Conservation (phyloP, 2,113 vertebrate genomes). For the Heterotis niloticus region DNA sequence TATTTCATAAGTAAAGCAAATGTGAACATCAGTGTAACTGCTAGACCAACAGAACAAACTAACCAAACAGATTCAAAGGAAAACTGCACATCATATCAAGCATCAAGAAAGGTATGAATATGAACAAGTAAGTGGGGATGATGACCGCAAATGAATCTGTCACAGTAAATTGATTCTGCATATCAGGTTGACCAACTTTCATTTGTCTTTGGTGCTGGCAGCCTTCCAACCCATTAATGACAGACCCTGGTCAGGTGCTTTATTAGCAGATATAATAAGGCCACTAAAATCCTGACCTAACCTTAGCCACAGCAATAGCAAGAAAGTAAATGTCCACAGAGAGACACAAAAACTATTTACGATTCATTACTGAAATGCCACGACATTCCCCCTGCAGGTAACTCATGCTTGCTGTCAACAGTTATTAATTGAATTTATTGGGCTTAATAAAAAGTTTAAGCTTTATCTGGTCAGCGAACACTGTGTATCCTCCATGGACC, state of each 20-base stretch:
- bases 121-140: conserved; percentile 45
- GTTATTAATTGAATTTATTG: conserved; percentile 45
- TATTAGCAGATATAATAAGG: conserved; percentile 43
- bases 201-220: conserved; percentile 36
- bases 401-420: conserved; percentile 59
- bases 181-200: conserved; percentile 33
- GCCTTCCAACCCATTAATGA: conserved; percentile 32
- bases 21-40: too few relatives aligned
- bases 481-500: background rate
- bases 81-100: conserved; percentile 23
- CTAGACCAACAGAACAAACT: background rate
- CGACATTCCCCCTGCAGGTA: conserved; percentile 53
- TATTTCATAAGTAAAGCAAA: too few relatives aligned
- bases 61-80: conserved; percentile 2
- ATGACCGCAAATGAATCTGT: conserved; percentile 39
- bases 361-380: conserved; percentile 67
- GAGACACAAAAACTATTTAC: conserved; percentile 52
- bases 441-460: conserved; percentile 47
- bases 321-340: conserved; percentile 28
- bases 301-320: conserved; percentile 55
- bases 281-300: conserved; percentile 45
- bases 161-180: conserved; percentile 25
- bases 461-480: conserved; percentile 45
- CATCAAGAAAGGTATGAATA: conserved; percentile 40
- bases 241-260: conserved; percentile 28